Conservation (phyloP, 2,888 invertebrate species). For the Apeira syringaria region DNA sequence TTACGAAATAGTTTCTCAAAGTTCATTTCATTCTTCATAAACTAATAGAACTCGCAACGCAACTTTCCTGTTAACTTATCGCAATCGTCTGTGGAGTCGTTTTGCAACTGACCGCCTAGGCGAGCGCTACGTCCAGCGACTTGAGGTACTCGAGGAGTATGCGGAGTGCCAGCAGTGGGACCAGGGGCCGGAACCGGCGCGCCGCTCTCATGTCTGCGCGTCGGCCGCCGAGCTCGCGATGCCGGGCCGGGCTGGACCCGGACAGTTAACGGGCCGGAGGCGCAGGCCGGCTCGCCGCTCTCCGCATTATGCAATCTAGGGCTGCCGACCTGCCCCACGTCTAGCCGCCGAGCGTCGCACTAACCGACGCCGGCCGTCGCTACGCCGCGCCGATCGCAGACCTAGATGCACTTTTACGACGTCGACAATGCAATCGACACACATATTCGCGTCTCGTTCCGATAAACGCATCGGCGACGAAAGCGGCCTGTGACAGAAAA, state of each 20-base stretch:
- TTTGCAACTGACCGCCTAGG: constrained; percentile 19
- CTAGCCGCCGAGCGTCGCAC: constrained; percentile 70
- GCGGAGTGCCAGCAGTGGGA: constrained; percentile 65
- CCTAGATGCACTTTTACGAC: constrained; percentile 83
- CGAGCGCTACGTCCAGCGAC: constrained; percentile 55
- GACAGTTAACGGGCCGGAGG: constrained; percentile 21
- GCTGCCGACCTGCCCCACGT: constrained; percentile 78
- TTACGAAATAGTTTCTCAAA: constrained; percentile 55
- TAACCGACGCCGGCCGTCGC: constrained; percentile 67
- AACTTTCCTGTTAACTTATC: constrained; percentile 38
- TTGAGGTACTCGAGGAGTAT: constrained; percentile 71
- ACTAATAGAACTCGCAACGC: constrained; percentile 33
- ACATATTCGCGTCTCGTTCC: constrained; percentile 83
- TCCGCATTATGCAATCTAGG: constrained; percentile 72
- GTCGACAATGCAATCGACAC: constrained; percentile 80
- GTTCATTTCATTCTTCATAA: constrained; percentile 46
- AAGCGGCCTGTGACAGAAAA: constrained; percentile 81
- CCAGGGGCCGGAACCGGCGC: constrained; percentile 57
- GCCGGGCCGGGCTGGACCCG: constrained; percentile 34
- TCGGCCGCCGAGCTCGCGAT: constrained; percentile 30
- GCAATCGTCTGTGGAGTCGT: constrained; percentile 46
- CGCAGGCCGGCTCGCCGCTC: constrained; percentile 45
- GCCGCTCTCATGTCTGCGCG: constrained; percentile 49
- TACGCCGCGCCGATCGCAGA: constrained; percentile 66
- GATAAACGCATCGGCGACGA: constrained; percentile 83